Conservation (phyloP, 1,140 invertebrate species). For the Musca domestica region DNA sequence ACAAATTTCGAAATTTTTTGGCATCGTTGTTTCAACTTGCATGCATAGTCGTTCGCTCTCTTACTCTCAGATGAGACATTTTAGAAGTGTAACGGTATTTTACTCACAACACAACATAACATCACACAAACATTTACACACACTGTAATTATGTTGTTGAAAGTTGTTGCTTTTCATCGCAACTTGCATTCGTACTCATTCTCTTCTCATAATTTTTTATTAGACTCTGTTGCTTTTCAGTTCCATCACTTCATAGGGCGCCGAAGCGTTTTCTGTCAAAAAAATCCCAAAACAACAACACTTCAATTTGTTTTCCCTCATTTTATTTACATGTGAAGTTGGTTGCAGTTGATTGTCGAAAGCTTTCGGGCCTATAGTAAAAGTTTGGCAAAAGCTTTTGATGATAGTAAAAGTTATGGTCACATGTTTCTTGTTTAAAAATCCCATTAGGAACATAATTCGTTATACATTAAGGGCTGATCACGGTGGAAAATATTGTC, state of each 20-base stretch:
- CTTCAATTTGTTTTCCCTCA: not conserved
- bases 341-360: not conserved
- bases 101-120: not conserved
- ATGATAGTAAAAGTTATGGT: constrained; percentile 2
- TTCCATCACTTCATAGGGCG: not conserved
- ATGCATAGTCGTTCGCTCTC: no score
- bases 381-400: not conserved
- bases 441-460: no score
- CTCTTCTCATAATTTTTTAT: no score
- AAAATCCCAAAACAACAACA: not conserved
- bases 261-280: constrained; percentile 2
- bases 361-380: no score
- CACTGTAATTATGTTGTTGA: not conserved
- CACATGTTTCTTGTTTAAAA: no score
- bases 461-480: no score
- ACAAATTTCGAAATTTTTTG: not conserved
- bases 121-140: not conserved
- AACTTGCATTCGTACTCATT: no score
- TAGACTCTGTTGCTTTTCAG: constrained; percentile 12
- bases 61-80: no score
- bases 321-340: constrained; percentile 15
- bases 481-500: no score
- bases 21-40: not conserved
- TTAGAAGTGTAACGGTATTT: constrained; percentile 8
- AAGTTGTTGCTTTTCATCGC: constrained; percentile 3